Percentiles rank a stretch among this genome's conserved stretches.
Evolutionary conservation across 2,113 vertebrate species (phyloP).

Genomic region (Hiodon tergisus): DNA sequence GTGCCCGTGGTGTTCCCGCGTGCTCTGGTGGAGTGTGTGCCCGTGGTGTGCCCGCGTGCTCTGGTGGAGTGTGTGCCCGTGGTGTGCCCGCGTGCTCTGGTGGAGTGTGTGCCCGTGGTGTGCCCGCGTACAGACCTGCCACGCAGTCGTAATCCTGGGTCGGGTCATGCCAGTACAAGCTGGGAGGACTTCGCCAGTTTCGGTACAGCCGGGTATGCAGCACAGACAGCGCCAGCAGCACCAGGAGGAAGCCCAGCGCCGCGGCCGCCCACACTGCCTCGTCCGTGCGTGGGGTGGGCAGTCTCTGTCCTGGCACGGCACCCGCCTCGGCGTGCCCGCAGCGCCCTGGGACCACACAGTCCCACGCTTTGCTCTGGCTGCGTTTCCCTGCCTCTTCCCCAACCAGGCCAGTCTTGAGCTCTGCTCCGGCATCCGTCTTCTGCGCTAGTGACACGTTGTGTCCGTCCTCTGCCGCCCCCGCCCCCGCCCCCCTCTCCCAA

Average conservation of each 20-base stretch:
- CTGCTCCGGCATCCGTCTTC: background rate
- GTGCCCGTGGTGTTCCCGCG: background rate
- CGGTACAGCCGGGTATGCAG: slow-evolving; percentile 71
- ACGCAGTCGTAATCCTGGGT: slow-evolving; percentile 62
- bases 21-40: too few relatives aligned
- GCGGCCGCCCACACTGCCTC: slow-evolving; percentile 82
- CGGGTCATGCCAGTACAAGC: slow-evolving; percentile 73
- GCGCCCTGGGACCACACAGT: slow-evolving; percentile 1
- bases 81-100: too few relatives aligned
- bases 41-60: background rate
- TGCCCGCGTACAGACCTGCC: slow-evolving; percentile 45
- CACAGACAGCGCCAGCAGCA: slow-evolving; percentile 63
- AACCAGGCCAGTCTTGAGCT: too few relatives aligned
- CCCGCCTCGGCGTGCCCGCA: slow-evolving; percentile 5
- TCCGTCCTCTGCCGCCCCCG: background rate
- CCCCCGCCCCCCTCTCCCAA: background rate
- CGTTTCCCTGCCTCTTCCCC: background rate
- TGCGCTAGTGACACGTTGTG: background rate
- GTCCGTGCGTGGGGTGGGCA: slow-evolving; percentile 61
- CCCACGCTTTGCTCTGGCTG: background rate
- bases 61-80: background rate
- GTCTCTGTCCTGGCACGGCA: background rate
- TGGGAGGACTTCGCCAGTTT: slow-evolving; percentile 67
- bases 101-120: background rate
- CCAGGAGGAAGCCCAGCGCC: slow-evolving; percentile 74